Evolutionary conservation across 1,140 invertebrate genomes (phyloP).

Genomic region (Chlorops oryzae): DNA sequence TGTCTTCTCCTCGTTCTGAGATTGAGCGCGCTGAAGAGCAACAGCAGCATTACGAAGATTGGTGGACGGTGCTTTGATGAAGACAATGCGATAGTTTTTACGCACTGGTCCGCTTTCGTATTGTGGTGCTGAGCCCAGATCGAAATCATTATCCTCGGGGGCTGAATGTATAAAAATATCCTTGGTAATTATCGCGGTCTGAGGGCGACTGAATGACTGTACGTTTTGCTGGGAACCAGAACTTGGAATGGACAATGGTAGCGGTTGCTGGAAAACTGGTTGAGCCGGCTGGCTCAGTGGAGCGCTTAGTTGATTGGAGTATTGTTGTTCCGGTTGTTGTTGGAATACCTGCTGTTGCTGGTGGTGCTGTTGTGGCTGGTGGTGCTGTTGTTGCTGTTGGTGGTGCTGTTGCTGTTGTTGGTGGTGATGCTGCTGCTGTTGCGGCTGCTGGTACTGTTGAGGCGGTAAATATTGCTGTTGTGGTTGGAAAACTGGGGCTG

Average conservation of each 20-base stretch:
- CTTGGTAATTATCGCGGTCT: conserved; percentile 38
- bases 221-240: conserved; percentile 16
- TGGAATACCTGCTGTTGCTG: conserved; percentile 6
- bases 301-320: conserved; percentile 1
- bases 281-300: conserved; percentile 19
- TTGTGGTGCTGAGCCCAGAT: conserved; percentile 21
- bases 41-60: conserved; percentile 57
- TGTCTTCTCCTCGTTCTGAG: conserved; percentile 73
- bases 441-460: neutral
- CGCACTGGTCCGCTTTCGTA: conserved; percentile 52
- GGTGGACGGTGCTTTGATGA: conserved; percentile 74
- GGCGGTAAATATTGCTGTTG: conserved; percentile 1
- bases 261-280: conserved; percentile 12
- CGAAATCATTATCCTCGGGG: conserved; percentile 41
- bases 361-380: neutral
- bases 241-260: neutral
- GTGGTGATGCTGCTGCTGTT: conserved; percentile 14
- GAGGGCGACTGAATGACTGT: conserved; percentile 30
- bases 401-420: neutral
- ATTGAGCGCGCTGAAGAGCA: conserved; percentile 54
- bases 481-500: conserved; percentile 5
- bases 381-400: conserved; percentile 5
- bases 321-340: neutral
- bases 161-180: conserved; percentile 45
- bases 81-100: conserved; percentile 82